Evolutionary conservation across 2,888 invertebrate species (phyloP).

Genomic region (Brassicogethes aeneus): DNA sequence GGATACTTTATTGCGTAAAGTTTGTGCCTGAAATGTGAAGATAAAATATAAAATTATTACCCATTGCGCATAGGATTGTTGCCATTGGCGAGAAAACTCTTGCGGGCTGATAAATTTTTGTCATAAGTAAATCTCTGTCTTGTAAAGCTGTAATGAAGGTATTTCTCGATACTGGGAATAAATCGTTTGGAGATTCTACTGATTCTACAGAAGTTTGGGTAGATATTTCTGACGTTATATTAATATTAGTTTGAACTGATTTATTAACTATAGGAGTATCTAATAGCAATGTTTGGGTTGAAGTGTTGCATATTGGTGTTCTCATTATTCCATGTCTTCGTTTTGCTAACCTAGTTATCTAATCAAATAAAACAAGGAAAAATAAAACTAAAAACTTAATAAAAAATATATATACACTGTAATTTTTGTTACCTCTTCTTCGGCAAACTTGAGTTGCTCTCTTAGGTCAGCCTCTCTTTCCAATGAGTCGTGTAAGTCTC

Average conservation of each 20-base stretch:
- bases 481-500: constrained; percentile 84
- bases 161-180: neutral
- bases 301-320: constrained; percentile 9
- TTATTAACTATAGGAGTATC: constrained; percentile 7
- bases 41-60: constrained; percentile 33
- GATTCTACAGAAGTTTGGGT: constrained; percentile 9
- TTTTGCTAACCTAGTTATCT: constrained; percentile 2
- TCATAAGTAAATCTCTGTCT: constrained; percentile 25
- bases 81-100: constrained; percentile 34
- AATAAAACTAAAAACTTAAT: neutral
- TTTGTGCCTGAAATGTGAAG: constrained; percentile 61
- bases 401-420: constrained; percentile 2
- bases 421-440: constrained; percentile 66
- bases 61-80: constrained; percentile 33
- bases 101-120: constrained; percentile 26
- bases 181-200: neutral
- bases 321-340: constrained; percentile 5
- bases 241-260: too few relatives aligned
- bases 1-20: constrained; percentile 79
- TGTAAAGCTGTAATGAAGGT: constrained; percentile 21
- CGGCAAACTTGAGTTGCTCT: constrained; percentile 86
- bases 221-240: too few relatives aligned
- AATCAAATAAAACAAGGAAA: neutral
- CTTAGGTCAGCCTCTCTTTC: constrained; percentile 90
- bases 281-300: constrained; percentile 13